A percentile compares a stretch with the other conserved stretches of the same genome.
phyloP scores from a whole-genome alignment of 2,113 vertebrate species.

The Enhydra lutris region DNA sequence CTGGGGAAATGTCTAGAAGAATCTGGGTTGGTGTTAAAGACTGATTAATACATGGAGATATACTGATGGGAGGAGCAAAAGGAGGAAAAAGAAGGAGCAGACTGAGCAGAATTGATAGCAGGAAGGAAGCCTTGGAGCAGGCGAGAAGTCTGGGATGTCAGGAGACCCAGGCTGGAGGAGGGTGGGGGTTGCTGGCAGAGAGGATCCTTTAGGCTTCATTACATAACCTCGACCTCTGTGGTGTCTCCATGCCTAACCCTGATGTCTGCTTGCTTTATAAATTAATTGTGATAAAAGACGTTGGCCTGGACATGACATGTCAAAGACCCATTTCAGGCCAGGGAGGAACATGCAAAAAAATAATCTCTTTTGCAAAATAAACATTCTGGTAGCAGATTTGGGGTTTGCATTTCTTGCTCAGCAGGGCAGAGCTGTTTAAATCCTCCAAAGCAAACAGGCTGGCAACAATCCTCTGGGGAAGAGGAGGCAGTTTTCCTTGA shows the following conservation, averaged over 20 bases:
- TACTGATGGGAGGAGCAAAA: not conserved
- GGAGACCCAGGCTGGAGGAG: not conserved
- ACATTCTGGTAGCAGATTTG: not conserved
- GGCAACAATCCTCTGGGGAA: not conserved
- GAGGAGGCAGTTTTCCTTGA: conserved; percentile 26
- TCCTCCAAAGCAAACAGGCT: conserved; percentile 5
- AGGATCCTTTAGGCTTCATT: not conserved
- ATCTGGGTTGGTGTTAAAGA: conserved; percentile 54
- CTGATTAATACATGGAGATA: not conserved
- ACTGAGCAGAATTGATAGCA: not conserved
- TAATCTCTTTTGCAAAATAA: not conserved
- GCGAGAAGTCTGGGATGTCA: not conserved
- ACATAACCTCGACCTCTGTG: not conserved
- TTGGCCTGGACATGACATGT: not conserved
- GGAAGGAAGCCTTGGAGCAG: not conserved
- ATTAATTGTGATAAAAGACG: conserved; percentile 41
- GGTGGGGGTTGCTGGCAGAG: not conserved
- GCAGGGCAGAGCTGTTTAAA: conserved; percentile 12
- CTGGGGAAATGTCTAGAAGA: conserved; percentile 40
- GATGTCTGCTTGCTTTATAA: conserved; percentile 27
- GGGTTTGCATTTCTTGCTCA: not conserved
- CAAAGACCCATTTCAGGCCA: not conserved
- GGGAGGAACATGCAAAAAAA: not conserved
- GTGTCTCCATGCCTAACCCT: not conserved
- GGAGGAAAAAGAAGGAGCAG: not conserved